Base-by-base conservation (phyloP, 2,113 vertebrate genomes). In the Osmerus mordax region DNA sequence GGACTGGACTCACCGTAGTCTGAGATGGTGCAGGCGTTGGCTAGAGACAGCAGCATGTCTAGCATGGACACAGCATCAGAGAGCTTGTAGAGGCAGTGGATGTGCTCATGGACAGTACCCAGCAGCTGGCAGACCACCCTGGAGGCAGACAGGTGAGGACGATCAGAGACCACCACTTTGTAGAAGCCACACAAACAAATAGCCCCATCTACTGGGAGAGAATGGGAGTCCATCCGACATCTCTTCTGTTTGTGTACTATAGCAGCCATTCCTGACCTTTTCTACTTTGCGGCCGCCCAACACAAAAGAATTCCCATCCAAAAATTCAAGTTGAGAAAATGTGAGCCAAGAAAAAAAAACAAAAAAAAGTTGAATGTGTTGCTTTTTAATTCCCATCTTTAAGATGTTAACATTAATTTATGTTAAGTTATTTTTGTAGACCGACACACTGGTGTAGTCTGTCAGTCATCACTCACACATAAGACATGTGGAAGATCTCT, bases 401-500 rank as follows among this genome's bases (percentile, higher is more conserved):
- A 28, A 28, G 3, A 28, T 28, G 25, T 28, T 28, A 2, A 28
- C 25, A 28, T 28, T 1, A 28, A 28, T 28, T 28, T 28, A 28
- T 28, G 25, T 28, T 28, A 28, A 28, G 25, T 28, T 28, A 3
- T 28, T 1, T 28, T 28, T 28, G 25, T 28, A n/a, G 11, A 32
- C 18, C 21, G 18, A 28, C 25, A 28, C 25, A 25, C 13, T 36
- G 51, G n/a, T n/a, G 47, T 73, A 14, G 29, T 71, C 54, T 80
- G 59, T 21, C n/a, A 29, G 47, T 82, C 4, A 2, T 21, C 70
- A 47, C 96, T 96, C 91, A 98, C 96, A 97, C 87, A 67, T 98
- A 98, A 67, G 96, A 98, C 92, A 98, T 96, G 79, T 98, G 96
- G 87, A 98, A 97, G 82, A 99, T 98, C 92, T 98, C 97, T 91